Evolutionary conservation across 2,888 invertebrate genomes (phyloP), one percentile per base, ranked within the genome.

Genomic region (Yponomeuta evonymella): DNA sequence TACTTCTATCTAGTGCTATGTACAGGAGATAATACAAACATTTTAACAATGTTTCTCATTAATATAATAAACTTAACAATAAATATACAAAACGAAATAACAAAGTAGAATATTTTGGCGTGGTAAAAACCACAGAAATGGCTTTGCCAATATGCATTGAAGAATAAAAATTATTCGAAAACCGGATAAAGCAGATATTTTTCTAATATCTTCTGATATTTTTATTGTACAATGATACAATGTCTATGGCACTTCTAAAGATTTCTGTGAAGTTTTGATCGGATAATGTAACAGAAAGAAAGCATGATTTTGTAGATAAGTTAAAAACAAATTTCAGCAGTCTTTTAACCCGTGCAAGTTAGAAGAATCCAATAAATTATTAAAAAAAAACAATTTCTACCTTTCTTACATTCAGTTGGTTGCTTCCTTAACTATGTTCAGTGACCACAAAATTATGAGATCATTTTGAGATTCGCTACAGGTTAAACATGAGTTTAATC

Each of bases 1-100:
- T 87, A 86, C 67, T 81, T 71, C 77, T 78, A 79, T 78, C 23
- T 70, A 66, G 78, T 76, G 73, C 78, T 91, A 90, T 91, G 83
- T 90, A 91, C 90, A 91, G 48, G 83, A 86, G 88, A 89, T 89
- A 90, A 88, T 90, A 90, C 88, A 90, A 88, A 90, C 85, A 86
- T 87, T 79, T 79, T 78, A 92, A 91, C 90, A 87, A 89, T 87
- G 85, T 85, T 81, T 75, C 81, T 78, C 82, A 69, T 73, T 71
- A 67, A 70, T 72, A 73, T 72, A 73, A 76, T 83, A 90, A 90
- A 90, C 90, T 89, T 90, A 92, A 92, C 91, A 90, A 79, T 79
- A 86, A 84, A 84, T 76, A 75, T 87, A 87, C 79, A 85, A 88
- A 90, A 87, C 83, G 78, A 88, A 88, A 86, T 83, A 90, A 90